Evolutionary conservation across 2,888 invertebrate genomes (phyloP), one percentile per base, ranked within the genome.

Genomic region (Thereva unica): DNA sequence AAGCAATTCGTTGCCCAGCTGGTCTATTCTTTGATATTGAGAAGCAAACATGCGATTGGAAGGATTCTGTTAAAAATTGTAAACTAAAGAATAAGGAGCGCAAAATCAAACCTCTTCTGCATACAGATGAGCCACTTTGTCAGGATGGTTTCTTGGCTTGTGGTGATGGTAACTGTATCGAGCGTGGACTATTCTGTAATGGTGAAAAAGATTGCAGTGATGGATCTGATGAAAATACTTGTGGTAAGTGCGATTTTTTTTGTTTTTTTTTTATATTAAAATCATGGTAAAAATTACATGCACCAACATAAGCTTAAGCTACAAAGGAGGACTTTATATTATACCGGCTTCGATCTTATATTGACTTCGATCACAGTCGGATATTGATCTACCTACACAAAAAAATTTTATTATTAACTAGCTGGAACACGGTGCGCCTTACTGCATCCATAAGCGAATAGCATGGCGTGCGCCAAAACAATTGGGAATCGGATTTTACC

Each of bases 41-140:
- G 79, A 93, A 94, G 80, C 95, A 95, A 82, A 95, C 95, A 3
- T 95, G 95, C 77, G 94, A 95, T 79, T 95, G 95, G 95, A 95
- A 92, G 80, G 92, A 90, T 71, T 87, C 93, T 3, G 95, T 95
- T n/a, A 93, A 92, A 80, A 95, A 94, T 82, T 95, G 95, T 83
- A 93, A 93, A 77, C 78, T 90, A 74, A 93, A 93, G 84, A 92
- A 89, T 82, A 94, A 94, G 80, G 93, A 93, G 78, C 88, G 92
- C 71, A 93, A 93, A 80, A 85, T 91, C 12, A 93, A 93, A 77
- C 95, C 95, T 67, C 83, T 93, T 73, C 84, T 95, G 67, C 89
- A 89, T 82, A 95, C 95, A 42, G 93, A 93, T 75, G 95, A 95
- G 77, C 94, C 95, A 7, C 85, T 95, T 52, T 95, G 95, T 79